Evolutionary conservation across 2,888 invertebrate species (phyloP).

Genomic region (Nineta flava): DNA sequence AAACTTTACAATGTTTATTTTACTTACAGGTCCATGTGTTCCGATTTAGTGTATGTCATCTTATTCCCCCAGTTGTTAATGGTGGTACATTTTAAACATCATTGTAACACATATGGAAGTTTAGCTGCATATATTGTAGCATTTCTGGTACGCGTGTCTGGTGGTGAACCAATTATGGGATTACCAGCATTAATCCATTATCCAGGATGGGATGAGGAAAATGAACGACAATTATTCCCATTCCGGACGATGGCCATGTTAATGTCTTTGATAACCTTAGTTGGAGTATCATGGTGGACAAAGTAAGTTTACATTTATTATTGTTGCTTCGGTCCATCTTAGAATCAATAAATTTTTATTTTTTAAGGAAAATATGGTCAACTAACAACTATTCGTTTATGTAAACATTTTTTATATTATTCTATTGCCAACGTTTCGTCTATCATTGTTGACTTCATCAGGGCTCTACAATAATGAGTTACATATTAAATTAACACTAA

Average conservation of each 20-base stretch:
- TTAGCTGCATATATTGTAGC: conserved; percentile 77
- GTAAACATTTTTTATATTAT: not conserved
- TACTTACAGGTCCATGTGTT: conserved; percentile 76
- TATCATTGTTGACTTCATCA: no score
- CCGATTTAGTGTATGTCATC: conserved; percentile 96
- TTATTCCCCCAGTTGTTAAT: conserved; percentile 95
- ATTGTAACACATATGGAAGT: conserved; percentile 96
- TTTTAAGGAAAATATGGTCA: no score
- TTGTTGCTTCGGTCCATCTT: not conserved
- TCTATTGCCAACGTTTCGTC: not conserved
- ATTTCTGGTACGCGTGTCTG: conserved; percentile 63
- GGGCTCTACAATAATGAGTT: not conserved
- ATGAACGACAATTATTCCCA: conserved; percentile 73
- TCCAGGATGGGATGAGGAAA: conserved; percentile 55
- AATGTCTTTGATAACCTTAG: conserved; percentile 63
- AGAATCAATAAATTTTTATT: no score
- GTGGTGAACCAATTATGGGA: conserved; percentile 74
- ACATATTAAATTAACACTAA: no score
- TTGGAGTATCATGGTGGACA: conserved; percentile 66
- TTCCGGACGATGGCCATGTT: conserved; percentile 93
- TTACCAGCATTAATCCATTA: conserved; percentile 72
- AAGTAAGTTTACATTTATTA: conserved; percentile 31
- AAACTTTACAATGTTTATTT: not conserved
- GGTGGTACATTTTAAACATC: conserved; percentile 88
- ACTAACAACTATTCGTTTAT: no score